phyloP scores from a whole-genome alignment of 2,113 vertebrate genomes.

The Callopanchax toddi region DNA sequence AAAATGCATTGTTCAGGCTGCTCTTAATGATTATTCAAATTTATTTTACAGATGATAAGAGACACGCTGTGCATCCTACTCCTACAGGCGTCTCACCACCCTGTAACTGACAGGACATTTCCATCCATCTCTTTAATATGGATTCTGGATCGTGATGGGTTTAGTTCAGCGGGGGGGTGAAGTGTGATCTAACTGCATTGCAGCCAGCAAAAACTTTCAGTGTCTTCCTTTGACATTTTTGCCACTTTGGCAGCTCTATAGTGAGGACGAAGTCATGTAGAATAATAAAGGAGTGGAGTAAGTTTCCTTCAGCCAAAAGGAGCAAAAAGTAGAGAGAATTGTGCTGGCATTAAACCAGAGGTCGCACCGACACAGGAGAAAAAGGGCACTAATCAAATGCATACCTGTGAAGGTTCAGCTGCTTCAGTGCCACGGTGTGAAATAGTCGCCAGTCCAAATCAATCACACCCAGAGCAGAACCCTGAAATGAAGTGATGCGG shows the following conservation, averaged over 20 bases:
- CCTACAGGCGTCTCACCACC: background rate
- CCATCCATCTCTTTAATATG: background rate
- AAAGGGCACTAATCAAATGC: background rate
- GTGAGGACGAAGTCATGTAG: background rate
- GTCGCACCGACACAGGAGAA: too few species aligned
- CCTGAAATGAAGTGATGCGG: background rate
- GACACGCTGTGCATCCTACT: background rate
- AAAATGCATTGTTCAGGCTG: background rate
- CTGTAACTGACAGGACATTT: background rate
- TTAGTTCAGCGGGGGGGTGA: background rate
- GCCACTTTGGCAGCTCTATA: background rate
- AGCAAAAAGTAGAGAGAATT: background rate
- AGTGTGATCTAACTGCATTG: background rate
- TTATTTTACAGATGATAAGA: background rate
- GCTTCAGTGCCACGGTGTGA: background rate
- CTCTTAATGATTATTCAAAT: background rate
- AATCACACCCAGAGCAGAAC: background rate
- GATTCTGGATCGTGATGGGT: conserved; percentile 4
- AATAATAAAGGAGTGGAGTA: background rate
- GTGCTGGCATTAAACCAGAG: background rate
- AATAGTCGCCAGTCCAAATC: background rate
- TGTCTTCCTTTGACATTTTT: background rate
- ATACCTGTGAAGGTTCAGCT: background rate
- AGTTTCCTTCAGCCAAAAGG: background rate
- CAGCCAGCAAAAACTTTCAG: background rate